Evolutionary conservation across 2,888 invertebrate species (phyloP), one percentile per base, ranked within the genome.

Genomic region (Matsumyia berberina): DNA sequence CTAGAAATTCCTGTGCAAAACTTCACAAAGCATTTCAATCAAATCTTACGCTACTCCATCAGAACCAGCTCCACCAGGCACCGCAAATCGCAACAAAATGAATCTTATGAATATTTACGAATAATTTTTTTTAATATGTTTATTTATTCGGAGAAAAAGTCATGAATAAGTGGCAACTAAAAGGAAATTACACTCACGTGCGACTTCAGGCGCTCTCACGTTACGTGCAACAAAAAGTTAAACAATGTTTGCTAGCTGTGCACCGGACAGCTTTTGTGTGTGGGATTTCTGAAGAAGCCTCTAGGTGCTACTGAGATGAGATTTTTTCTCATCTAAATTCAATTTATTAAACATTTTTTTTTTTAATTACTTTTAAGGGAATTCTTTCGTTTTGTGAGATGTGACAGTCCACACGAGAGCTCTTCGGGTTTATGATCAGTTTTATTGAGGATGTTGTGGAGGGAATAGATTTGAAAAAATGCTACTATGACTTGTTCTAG

Each of bases 151-250:
- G 15, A 17, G 46, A 70, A 58, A 49, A 24, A 39, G 12, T 37
- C 15, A 49, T 70, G 29, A 70, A 15, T 49, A 35, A 33, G 9
- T 9, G 35, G n/a, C 11, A 39, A 49, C n/a, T 29, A 58, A 49
- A 39, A 37, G 57, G 49, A 70, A 70, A 70, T 70, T 29, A 39
- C 33, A 57, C 49, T 58, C 70, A 70, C 58, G 70, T 70, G 58
- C 58, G 57, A 57, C 44, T 69, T 12, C 39, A 44, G 46, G 24
- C 69, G 53, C 33, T 44, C 12, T 44, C 15, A 33, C 5, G 31
- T 7, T 37, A 53, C 53, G 44, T 69, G 44, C 62, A 24, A 33
- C 62, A 62, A 62, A n/a, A 17, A 44, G 42, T 58, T 39, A 15
- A 58, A 58, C 58, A 58, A 58, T 39, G 12, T 57, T 5, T 37